Conservation (phyloP, 2,113 vertebrate species). For the Proterorhinus semilunaris region DNA sequence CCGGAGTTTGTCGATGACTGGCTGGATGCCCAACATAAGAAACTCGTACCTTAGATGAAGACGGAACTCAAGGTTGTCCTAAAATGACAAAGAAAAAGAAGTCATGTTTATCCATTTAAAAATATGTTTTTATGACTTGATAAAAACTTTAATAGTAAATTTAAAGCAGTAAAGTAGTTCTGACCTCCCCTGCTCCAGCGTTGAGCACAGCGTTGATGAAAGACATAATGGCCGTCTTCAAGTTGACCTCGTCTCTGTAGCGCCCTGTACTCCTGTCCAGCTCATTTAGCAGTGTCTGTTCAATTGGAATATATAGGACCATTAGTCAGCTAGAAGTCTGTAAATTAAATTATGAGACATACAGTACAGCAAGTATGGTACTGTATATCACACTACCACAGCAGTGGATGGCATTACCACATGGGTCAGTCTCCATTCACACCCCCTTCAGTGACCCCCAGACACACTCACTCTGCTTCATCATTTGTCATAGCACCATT, state of each 20-base stretch:
- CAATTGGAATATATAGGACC: background rate
- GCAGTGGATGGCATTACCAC: background rate
- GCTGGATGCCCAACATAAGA: slow-evolving; percentile 97
- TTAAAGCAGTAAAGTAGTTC: slow-evolving; percentile 13
- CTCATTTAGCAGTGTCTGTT: slow-evolving; percentile 89
- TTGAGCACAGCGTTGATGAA: slow-evolving; percentile 98
- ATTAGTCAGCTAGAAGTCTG: background rate
- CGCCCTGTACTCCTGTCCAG: slow-evolving; percentile 90
- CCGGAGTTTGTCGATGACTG: slow-evolving; percentile 93
- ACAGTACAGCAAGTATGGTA: background rate
- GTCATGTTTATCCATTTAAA: background rate
- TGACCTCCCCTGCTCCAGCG: slow-evolving; percentile 93
- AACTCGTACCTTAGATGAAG: slow-evolving; percentile 96
- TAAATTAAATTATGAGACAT: too few relatives aligned
- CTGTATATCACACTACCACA: background rate
- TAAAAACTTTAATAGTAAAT: background rate
- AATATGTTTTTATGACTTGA: too few relatives aligned
- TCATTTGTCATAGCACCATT: slow-evolving; percentile 41
- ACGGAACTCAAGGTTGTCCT: slow-evolving; percentile 97
- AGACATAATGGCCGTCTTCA: slow-evolving; percentile 98
- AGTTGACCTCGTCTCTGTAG: slow-evolving; percentile 94
- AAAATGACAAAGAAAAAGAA: slow-evolving; percentile 2
- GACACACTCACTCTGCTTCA: slow-evolving; percentile 27
- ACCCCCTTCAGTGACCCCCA: slow-evolving; percentile 10
- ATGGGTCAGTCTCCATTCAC: slow-evolving; percentile 11